Evolutionary conservation across 2,113 vertebrate species (phyloP).

Genomic region (Mobula hypostoma): DNA sequence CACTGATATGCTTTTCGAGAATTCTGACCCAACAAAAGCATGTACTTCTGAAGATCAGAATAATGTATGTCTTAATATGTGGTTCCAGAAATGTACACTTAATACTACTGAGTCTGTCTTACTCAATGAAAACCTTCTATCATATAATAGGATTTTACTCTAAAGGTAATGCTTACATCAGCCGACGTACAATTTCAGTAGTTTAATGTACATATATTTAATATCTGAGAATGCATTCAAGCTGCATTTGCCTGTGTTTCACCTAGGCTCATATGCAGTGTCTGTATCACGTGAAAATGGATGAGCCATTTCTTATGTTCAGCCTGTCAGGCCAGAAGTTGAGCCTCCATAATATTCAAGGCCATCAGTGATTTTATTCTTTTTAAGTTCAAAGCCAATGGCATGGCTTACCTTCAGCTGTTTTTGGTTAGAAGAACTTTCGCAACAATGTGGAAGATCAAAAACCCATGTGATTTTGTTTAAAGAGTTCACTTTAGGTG

Average conservation of each 20-base stretch:
- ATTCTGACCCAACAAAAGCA: constrained; percentile 5
- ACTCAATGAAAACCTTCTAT: background rate
- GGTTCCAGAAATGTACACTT: constrained; percentile 20
- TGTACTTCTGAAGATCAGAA: background rate
- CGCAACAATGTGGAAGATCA: constrained; percentile 30
- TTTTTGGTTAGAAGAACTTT: constrained; percentile 25
- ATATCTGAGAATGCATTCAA: background rate
- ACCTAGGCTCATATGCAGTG: background rate
- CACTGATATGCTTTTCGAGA: background rate
- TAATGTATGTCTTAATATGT: background rate
- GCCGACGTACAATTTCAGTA: background rate
- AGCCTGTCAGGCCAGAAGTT: background rate
- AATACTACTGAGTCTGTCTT: background rate
- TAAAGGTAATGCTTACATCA: no score
- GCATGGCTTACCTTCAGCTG: constrained; percentile 26
- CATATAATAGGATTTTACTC: background rate
- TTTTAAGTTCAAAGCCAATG: constrained; percentile 29
- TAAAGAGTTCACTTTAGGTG: constrained; percentile 11
- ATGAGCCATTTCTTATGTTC: background rate
- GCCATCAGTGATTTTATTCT: constrained; percentile 5
- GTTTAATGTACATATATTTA: background rate
- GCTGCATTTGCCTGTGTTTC: background rate
- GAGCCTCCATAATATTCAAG: constrained; percentile 16
- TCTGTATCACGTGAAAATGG: background rate
- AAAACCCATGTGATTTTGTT: constrained; percentile 29